Base-by-base conservation (phyloP, 2,113 vertebrate genomes). In the Hyaena hyaena region DNA sequence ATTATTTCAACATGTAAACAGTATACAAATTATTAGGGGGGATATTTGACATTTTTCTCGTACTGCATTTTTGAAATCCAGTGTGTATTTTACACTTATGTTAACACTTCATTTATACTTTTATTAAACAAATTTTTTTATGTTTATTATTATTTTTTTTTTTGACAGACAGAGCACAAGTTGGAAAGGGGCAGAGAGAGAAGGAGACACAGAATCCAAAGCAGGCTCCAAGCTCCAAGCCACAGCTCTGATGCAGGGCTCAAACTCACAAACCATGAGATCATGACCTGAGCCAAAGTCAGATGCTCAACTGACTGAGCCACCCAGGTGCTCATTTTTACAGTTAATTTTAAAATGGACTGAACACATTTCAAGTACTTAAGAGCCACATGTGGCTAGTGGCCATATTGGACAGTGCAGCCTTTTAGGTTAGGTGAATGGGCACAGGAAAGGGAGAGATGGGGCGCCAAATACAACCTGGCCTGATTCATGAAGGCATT, bases 1-100 rank as follows among this genome's bases (percentile, higher is more conserved):
- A 85, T 81, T 90, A 58, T 93, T 93, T 90, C 66, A 81, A 90
- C 65, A 14, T 35, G 28, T 79, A 91, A 66, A 84, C 55, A 61
- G 61, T 81, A 45, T 84, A 87, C 81, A 82, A 66, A 76, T 63
- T 80, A 68, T 58, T 35, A 23, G 24, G 65, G 43, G 68, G 74
- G 31, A 23, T 85, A 69, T n/a, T 81, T 76, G 55, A 83, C 10
- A 35, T 84, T 92, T 79, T 74, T 73, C 93, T 48, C 23, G 90
- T 68, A 71, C 43, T 43, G 8, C 9, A 1, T 66, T 82, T 91
- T 88, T 79, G 43, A 77, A 85, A 95, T 82, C 45, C 26, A 83
- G 23, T 53, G 33, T 73, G 1, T 80, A 84, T 88, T 91, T 97
- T 89, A 79, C 19, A 83, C 50, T 28, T 68, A 31, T 10, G 15